Base-by-base conservation (phyloP, 2,797 vertebrate species). In the Periparus ater region DNA sequence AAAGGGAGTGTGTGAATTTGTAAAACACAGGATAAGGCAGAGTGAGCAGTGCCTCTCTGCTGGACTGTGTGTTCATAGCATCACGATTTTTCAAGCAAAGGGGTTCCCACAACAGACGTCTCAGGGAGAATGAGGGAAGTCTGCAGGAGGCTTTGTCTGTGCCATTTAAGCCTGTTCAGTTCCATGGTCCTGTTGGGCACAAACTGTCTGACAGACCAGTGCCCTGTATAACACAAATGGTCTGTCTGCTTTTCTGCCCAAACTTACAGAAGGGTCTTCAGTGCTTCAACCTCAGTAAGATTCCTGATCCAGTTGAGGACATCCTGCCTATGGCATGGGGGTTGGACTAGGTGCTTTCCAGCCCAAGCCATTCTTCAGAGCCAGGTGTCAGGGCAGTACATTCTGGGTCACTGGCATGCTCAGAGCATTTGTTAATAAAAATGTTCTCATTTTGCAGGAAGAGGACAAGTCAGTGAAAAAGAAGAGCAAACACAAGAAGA, bases 391-490 rank as follows among this genome's bases (percentile, higher is more conserved):
- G 57, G 67, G 61, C 2, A 16, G 21, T 36, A 5, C 16, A 5
- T 62, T n/a, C 54, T 72, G 57, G 53, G 47, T 81, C 66, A 70
- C 47, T 60, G 65, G 18, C 48, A 11, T 14, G 25, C 53, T 84
- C 62, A 7, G 27, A 73, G 73, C 22, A 25, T 68, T 90, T 44
- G 38, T 75, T 74, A 20, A 76, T 34, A 34, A 44, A 32, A 34
- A 17, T 71, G 2, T 61, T 82, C 58, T 86, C 20, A 1, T 85
- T 87, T 93, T 74, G 25, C 95, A 99, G 99, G 99, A 99, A 84
- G 99, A 99, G 11, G 99, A 99, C 8, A 99, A 99, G 94, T 97
- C 95, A 2, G 83, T 85, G 42, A 99, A 98, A 96, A 99, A 98
- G 97, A 99, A 98, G 96, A 98, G 98, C 96, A 99, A 98, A 95